Percentiles rank a stretch among this genome's conserved stretches.
Conservation (phyloP, 2,888 invertebrate genomes). For the Urechis unicinctus region DNA sequence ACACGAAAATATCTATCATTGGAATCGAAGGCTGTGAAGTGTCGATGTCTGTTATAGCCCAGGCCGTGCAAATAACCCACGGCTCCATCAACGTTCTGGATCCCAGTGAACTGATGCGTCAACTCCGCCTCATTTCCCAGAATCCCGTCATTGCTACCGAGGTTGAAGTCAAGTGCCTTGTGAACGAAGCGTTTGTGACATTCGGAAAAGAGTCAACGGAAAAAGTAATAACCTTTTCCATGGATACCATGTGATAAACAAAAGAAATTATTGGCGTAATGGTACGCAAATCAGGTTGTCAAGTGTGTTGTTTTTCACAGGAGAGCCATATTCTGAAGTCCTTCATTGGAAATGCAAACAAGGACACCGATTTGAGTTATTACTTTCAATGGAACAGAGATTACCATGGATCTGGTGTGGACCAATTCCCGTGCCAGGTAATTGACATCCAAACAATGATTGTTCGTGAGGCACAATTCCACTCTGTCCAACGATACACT, state of each 20-base stretch:
- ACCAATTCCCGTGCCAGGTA: constrained; percentile 36
- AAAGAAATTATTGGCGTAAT: too few species aligned
- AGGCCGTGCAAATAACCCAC: constrained; percentile 29
- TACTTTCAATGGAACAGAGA: constrained; percentile 27
- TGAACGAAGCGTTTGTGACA: too few species aligned
- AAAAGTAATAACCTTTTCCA: too few species aligned
- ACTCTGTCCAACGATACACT: too few species aligned
- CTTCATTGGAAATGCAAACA: constrained; percentile 35
- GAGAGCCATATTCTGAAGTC: constrained; percentile 14
- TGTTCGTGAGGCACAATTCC: too few species aligned
- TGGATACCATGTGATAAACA: too few species aligned
- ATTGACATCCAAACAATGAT: not conserved
- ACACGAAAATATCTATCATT: constrained; percentile 32
- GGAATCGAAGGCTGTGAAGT: constrained; percentile 32
- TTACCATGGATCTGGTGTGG: constrained; percentile 14
- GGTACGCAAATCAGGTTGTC: too few species aligned
- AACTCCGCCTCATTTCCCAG: constrained; percentile 36
- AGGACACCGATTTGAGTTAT: constrained; percentile 34
- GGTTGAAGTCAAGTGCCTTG: constrained; percentile 29
- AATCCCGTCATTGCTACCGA: constrained; percentile 36
- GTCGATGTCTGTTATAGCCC: constrained; percentile 26
- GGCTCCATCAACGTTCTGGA: constrained; percentile 31
- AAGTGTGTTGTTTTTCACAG: constrained; percentile 3
- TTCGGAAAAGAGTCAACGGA: too few species aligned
- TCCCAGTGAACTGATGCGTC: constrained; percentile 38